phyloP scores from a whole-genome alignment of 2,888 invertebrate genomes.

The Heliconius hortense region DNA sequence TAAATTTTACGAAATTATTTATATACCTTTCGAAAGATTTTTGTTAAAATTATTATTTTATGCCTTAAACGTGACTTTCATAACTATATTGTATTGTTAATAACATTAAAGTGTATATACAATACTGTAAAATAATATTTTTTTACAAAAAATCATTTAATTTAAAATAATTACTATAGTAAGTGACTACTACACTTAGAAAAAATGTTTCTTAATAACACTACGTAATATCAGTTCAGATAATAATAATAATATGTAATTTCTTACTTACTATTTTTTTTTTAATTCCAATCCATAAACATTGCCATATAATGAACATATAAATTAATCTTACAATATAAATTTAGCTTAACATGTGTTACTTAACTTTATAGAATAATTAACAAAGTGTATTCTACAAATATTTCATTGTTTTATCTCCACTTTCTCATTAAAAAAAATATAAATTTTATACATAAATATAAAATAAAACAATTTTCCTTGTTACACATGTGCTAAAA shows the following conservation, averaged over 20 bases:
- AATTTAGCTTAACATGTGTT: neutral
- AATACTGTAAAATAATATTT: too few species aligned
- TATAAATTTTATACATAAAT: neutral
- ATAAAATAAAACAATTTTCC: neutral
- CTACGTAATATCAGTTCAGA: too few species aligned
- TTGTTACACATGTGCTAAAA: neutral
- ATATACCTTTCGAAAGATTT: neutral
- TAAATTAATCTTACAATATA: neutral
- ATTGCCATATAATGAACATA: too few species aligned
- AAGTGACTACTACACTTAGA: too few species aligned
- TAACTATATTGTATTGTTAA: neutral
- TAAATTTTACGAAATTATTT: neutral
- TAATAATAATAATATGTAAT: too few species aligned
- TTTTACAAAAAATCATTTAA: too few species aligned
- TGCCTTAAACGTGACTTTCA: neutral
- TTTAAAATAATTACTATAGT: too few species aligned
- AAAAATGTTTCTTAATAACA: too few species aligned
- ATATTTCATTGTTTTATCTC: neutral
- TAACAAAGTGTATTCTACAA: neutral
- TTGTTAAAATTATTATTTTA: neutral
- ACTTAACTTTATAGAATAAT: neutral
- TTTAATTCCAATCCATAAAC: too few species aligned
- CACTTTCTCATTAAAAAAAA: neutral
- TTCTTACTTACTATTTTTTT: too few species aligned
- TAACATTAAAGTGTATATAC: too few species aligned